Percentiles rank a stretch among this genome's conserved stretches.
Evolutionary conservation across 2,888 invertebrate species (phyloP).

Genomic region (Euclidia mi): DNA sequence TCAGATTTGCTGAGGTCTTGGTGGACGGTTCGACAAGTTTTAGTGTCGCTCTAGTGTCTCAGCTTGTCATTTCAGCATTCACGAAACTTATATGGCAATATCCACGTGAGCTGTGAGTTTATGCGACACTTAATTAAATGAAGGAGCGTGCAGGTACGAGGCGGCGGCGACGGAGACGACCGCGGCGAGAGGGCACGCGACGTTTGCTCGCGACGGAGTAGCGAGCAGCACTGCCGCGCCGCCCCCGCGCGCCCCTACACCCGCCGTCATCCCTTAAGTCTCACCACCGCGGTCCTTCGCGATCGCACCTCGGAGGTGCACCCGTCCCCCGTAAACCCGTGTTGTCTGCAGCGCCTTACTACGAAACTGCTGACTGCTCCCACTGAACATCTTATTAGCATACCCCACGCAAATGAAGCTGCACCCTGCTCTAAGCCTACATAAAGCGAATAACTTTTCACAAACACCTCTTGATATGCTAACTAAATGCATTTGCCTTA

Average conservation of each 20-base stretch:
- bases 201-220: constrained; percentile 82
- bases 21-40: too few relatives aligned
- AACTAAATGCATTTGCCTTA: constrained; percentile 50
- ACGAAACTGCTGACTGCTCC: constrained; percentile 78
- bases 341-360: constrained; percentile 68
- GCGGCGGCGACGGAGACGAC: constrained; percentile 58
- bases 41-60: constrained; percentile 61
- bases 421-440: constrained; percentile 62
- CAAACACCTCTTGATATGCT: constrained; percentile 50
- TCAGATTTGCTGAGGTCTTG: too few relatives aligned
- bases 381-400: constrained; percentile 79
- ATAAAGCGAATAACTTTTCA: constrained; percentile 56
- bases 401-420: constrained; percentile 82
- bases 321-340: too few relatives aligned
- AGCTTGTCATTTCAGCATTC: constrained; percentile 67
- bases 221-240: constrained; percentile 81
- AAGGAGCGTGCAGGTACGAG: constrained; percentile 71
- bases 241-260: constrained; percentile 74
- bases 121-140: constrained; percentile 85
- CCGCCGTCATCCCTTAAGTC: constrained; percentile 73
- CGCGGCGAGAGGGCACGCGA: constrained; percentile 62
- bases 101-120: constrained; percentile 80
- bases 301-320: constrained; percentile 75
- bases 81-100: constrained; percentile 66
- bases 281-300: constrained; percentile 69